A percentile compares a stretch with the other conserved stretches of the same genome.
These are phyloP conservation scores for Latheticus oryzae DNA, from an alignment of 2,888 invertebrate genomes.

Conservation along the genomic window DNA sequence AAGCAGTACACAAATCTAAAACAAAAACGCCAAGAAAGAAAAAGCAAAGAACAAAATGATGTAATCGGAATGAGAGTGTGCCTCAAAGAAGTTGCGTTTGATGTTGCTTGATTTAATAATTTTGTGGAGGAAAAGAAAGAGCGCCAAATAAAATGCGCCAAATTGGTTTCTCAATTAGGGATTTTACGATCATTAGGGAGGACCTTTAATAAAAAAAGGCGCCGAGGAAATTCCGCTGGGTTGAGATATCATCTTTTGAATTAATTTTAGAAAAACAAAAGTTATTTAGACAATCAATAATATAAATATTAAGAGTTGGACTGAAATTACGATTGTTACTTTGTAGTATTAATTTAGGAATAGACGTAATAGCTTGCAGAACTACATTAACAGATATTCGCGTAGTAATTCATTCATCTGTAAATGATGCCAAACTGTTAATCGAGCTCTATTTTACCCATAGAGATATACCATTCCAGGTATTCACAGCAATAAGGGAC, in stretches of 20 bases:
- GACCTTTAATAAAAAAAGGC: slow-evolving; percentile 29
- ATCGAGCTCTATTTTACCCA: slow-evolving; percentile 11
- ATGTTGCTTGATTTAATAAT: slow-evolving; percentile 52
- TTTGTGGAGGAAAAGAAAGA: slow-evolving; percentile 42
- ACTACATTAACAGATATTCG: neutral
- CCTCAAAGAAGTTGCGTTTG: slow-evolving; percentile 48
- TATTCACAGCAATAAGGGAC: slow-evolving; percentile 37
- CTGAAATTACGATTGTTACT: too few relatives aligned
- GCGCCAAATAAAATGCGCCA: slow-evolving; percentile 42
- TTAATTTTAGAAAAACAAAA: too few relatives aligned
- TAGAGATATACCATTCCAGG: slow-evolving; percentile 31
- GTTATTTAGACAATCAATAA: too few relatives aligned
- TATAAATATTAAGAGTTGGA: too few relatives aligned
- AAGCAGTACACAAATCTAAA: slow-evolving; percentile 36
- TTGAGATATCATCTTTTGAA: slow-evolving; percentile 13
- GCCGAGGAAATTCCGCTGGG: slow-evolving; percentile 11
- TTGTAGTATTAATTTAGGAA: too few relatives aligned
- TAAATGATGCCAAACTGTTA: slow-evolving; percentile 10
- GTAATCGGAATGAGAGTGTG: slow-evolving; percentile 46
- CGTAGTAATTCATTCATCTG: slow-evolving; percentile 2
- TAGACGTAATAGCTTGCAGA: slow-evolving; percentile 1
- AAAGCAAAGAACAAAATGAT: slow-evolving; percentile 44
- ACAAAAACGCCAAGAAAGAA: slow-evolving; percentile 43
- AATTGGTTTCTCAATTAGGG: slow-evolving; percentile 47
- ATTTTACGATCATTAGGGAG: slow-evolving; percentile 38